Evolutionary conservation across 1,140 invertebrate species (phyloP).

Genomic region (Ceratitis capitata): DNA sequence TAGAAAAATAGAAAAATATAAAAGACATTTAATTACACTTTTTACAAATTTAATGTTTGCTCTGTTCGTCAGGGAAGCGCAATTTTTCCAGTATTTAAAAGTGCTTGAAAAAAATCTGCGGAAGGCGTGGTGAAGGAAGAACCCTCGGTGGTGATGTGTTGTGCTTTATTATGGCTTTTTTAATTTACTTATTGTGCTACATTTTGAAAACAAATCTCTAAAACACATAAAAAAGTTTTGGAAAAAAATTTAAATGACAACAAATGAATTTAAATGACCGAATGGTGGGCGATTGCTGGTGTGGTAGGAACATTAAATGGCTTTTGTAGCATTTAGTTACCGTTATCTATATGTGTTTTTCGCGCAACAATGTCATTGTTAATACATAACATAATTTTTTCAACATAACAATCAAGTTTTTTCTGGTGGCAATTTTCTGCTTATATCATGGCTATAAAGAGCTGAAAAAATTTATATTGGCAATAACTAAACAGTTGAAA

Average conservation of each 20-base stretch:
- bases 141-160: not conserved
- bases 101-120: not conserved
- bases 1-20: too few relatives aligned
- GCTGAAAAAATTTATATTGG: too few relatives aligned
- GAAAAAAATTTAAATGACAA: not conserved
- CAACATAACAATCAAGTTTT: too few relatives aligned
- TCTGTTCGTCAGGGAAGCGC: not conserved
- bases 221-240: slow-evolving; percentile 1
- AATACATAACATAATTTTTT: too few relatives aligned
- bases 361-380: too few relatives aligned
- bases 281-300: not conserved
- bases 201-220: slow-evolving; percentile 22
- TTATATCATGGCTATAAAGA: too few relatives aligned
- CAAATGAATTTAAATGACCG: not conserved
- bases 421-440: too few relatives aligned
- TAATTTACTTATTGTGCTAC: not conserved
- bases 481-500: too few relatives aligned
- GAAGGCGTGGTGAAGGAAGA: not conserved
- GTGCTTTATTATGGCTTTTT: slow-evolving; percentile 12
- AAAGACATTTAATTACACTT: slow-evolving; percentile 20
- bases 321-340: not conserved
- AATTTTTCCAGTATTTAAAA: not conserved
- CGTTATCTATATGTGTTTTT: not conserved
- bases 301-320: not conserved
- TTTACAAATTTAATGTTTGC: slow-evolving; percentile 24